Percentiles rank a stretch among this genome's conserved stretches.
phyloP scores from a whole-genome alignment of 2,797 vertebrate species.

The Platyrinchus mystaceus region DNA sequence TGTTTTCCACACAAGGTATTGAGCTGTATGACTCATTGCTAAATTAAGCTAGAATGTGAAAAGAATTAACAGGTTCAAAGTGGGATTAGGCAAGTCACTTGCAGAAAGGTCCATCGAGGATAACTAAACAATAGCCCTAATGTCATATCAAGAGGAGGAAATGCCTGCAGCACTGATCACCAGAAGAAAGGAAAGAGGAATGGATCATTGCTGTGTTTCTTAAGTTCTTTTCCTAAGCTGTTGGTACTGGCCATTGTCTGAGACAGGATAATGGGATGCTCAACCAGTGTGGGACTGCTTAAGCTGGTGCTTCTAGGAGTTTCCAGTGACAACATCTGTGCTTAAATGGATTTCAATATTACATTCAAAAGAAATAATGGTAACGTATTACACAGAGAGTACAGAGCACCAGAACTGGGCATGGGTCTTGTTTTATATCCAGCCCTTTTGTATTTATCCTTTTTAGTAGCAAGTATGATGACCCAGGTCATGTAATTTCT shows the following conservation, averaged over 20 bases:
- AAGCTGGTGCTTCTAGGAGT: background rate
- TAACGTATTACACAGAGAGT: background rate
- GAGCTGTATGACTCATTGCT: background rate
- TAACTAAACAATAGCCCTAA: conserved; percentile 26
- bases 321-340: background rate
- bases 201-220: background rate
- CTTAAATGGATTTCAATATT: background rate
- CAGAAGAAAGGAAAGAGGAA: conserved; percentile 19
- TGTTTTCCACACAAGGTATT: background rate
- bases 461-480: background rate
- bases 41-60: background rate
- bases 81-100: background rate
- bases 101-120: conserved; percentile 30
- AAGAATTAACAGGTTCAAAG: conserved; percentile 27
- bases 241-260: background rate
- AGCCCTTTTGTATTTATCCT: background rate
- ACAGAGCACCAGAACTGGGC: background rate
- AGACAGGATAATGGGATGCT: background rate
- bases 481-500: background rate
- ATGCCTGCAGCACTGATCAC: background rate
- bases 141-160: conserved; percentile 33
- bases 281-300: background rate
- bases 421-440: background rate
- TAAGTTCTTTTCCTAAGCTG: background rate
- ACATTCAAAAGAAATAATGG: background rate